These are phyloP conservation scores for Zaprionus camerounensis DNA, from an alignment of 1,140 invertebrate genomes.

Conservation along the genomic window DNA sequence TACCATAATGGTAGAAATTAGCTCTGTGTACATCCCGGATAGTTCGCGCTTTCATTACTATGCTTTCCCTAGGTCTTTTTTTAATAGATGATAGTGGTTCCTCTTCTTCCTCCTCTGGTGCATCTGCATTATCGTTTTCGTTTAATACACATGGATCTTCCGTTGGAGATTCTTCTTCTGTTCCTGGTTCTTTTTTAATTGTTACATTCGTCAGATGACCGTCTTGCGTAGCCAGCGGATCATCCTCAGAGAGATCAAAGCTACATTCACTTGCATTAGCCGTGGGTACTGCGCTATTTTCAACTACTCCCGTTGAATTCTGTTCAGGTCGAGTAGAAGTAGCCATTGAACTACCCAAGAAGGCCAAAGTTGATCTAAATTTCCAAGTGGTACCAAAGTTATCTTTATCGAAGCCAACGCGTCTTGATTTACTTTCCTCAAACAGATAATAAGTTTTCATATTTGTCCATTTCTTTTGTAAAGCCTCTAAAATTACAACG, in stretches of 20 bases:
- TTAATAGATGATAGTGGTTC: neutral
- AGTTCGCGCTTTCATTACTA: constrained; percentile 4
- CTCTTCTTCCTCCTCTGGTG: constrained; percentile 11
- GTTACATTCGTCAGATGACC: constrained; percentile 12
- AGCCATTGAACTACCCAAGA: constrained; percentile 13
- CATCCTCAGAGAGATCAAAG: constrained; percentile 37
- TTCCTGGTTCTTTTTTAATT: constrained; percentile 29
- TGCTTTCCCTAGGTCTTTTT: constrained; percentile 22
- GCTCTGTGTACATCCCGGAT: constrained; percentile 8
- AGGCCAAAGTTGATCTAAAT: constrained; percentile 30
- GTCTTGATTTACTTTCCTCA: constrained; percentile 44
- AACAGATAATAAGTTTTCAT: constrained; percentile 50
- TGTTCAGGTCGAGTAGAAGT: neutral
- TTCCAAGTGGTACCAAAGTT: constrained; percentile 39
- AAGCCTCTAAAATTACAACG: constrained; percentile 17
- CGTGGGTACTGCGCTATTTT: neutral
- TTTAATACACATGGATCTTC: constrained; percentile 11
- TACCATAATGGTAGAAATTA: constrained; percentile 45
- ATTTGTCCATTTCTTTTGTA: constrained; percentile 49
- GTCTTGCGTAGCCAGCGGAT: constrained; percentile 38
- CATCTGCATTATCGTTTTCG: constrained; percentile 17
- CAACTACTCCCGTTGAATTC: neutral
- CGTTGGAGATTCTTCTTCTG: constrained; percentile 14
- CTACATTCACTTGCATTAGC: constrained; percentile 24
- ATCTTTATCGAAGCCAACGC: constrained; percentile 27